Percentiles rank a stretch among this genome's conserved stretches.
phyloP scores from a whole-genome alignment of 2,113 vertebrate species.

The Microtus richardsoni region DNA sequence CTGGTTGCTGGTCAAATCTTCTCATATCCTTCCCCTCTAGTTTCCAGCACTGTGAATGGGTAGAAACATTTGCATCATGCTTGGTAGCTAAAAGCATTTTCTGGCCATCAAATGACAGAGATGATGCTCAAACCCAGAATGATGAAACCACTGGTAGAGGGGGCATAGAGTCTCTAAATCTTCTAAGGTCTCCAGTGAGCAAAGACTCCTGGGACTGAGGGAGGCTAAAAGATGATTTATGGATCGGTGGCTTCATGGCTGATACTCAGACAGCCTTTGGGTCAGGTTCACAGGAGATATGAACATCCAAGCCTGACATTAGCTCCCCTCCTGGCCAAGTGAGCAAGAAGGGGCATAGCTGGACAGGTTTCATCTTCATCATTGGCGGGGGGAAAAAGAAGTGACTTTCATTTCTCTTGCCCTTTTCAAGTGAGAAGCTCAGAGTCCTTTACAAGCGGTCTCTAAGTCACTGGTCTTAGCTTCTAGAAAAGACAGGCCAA shows the following conservation, averaged over 20 bases:
- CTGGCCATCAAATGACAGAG: slow-evolving; percentile 24
- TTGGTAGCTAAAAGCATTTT: slow-evolving; percentile 66
- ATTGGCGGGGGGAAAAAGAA: slow-evolving; percentile 33
- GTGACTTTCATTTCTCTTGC: slow-evolving; percentile 45
- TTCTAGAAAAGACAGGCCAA: neutral
- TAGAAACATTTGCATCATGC: neutral
- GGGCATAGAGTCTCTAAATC: neutral
- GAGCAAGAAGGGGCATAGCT: neutral
- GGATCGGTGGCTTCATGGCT: neutral
- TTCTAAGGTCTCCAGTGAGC: slow-evolving; percentile 11
- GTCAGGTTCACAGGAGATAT: neutral
- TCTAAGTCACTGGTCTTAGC: neutral
- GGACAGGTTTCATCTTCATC: neutral
- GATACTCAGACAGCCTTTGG: neutral
- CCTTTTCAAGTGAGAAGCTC: slow-evolving; percentile 33
- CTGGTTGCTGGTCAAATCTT: neutral
- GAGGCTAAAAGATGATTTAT: neutral
- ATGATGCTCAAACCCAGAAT: slow-evolving; percentile 13
- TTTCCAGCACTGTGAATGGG: slow-evolving; percentile 11
- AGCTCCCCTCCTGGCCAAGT: neutral
- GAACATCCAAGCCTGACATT: slow-evolving; percentile 4
- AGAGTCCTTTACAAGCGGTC: neutral
- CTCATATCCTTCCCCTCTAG: neutral
- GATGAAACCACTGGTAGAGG: neutral
- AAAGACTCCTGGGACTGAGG: neutral